phyloP scores from a whole-genome alignment of 2,888 invertebrate genomes.

The Podabrus alpinus region DNA sequence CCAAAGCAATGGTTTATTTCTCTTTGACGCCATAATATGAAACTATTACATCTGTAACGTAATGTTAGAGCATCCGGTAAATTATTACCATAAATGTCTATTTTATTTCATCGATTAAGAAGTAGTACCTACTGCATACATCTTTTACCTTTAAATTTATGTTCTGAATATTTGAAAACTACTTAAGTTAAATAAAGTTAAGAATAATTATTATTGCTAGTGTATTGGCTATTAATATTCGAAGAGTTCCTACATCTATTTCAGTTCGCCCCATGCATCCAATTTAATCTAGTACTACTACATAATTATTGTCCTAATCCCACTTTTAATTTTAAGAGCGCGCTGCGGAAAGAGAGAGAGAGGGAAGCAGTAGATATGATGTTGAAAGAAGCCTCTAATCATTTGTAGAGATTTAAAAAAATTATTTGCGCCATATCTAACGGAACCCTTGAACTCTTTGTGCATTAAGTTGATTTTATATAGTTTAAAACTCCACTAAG shows the following conservation, averaged over 20 bases:
- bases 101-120: no score
- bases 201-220: background rate
- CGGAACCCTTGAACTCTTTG: no score
- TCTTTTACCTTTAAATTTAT: background rate
- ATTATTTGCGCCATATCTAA: no score
- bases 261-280: background rate
- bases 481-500: no score
- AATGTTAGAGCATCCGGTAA: no score
- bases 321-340: background rate
- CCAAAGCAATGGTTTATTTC: background rate
- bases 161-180: background rate
- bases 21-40: background rate
- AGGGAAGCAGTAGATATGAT: no score
- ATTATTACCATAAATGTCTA: no score
- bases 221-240: background rate
- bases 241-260: background rate
- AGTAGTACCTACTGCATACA: background rate
- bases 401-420: no score
- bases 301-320: background rate
- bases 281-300: background rate
- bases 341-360: no score
- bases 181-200: background rate
- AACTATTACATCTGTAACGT: background rate
- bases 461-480: no score
- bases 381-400: no score